phyloP scores from a whole-genome alignment of 1,140 invertebrate genomes.

The Nymphalis io region DNA sequence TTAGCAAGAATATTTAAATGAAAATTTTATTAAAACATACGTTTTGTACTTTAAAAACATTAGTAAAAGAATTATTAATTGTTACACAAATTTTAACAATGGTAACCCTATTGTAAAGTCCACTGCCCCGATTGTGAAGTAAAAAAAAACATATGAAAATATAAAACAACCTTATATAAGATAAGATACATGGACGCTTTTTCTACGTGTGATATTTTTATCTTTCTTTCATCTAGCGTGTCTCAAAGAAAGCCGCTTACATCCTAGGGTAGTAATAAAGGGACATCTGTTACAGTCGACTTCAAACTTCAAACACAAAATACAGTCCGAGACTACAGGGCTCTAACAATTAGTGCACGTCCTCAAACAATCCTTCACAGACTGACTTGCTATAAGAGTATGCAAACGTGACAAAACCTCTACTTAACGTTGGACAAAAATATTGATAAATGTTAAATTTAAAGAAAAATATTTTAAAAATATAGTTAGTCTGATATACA shows the following conservation, averaged over 20 bases:
- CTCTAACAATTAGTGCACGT: constrained; percentile 30
- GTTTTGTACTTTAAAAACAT: too few relatives aligned
- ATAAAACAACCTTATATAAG: too few relatives aligned
- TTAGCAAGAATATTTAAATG: too few relatives aligned
- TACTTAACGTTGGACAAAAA: constrained; percentile 10
- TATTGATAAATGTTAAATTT: neutral
- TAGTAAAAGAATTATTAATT: too few relatives aligned
- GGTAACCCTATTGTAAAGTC: too few relatives aligned
- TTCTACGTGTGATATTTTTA: constrained; percentile 1
- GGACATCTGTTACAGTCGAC: constrained; percentile 25
- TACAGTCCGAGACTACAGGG: constrained; percentile 20
- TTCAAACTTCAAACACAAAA: constrained; percentile 30
- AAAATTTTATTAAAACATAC: too few relatives aligned
- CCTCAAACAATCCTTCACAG: constrained; percentile 27
- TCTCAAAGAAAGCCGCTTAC: constrained; percentile 23
- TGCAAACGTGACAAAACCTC: constrained; percentile 20
- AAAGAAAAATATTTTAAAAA: neutral
- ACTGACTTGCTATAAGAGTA: constrained; percentile 25
- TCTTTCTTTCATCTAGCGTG: neutral
- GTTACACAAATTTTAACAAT: too few relatives aligned
- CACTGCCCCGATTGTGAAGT: too few relatives aligned
- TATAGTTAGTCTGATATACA: too few relatives aligned
- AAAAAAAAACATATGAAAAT: too few relatives aligned
- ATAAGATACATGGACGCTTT: neutral
- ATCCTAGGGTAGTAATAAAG: constrained; percentile 24